A percentile compares a stretch with the other conserved stretches of the same genome.
Conservation (phyloP, 2,113 vertebrate genomes). For the Maccullochella peelii region DNA sequence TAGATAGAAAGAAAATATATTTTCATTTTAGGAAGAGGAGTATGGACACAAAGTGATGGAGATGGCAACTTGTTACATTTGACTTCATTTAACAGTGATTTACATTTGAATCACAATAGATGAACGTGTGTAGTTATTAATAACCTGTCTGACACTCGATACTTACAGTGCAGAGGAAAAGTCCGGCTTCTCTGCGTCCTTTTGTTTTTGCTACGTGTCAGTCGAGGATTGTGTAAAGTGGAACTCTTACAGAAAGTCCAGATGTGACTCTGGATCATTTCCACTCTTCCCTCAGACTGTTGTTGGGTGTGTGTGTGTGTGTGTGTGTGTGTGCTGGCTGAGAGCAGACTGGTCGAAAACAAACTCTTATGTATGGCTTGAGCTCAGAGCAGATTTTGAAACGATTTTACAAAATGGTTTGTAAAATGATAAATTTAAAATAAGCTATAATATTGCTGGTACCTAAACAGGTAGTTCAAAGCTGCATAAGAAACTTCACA, state of each 20-base stretch:
- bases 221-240: constrained; percentile 62
- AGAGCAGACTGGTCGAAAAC: constrained; percentile 49
- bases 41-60: no score
- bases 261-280: constrained; percentile 79
- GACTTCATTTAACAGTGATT: no score
- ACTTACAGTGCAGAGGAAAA: background rate
- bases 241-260: constrained; percentile 78
- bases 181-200: constrained; percentile 25
- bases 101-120: no score
- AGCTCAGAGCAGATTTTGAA: background rate
- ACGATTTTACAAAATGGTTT: background rate
- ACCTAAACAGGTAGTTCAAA: background rate
- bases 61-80: no score
- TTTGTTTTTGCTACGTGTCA: constrained; percentile 84
- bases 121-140: no score
- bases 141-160: background rate
- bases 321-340: constrained; percentile 11
- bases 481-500: background rate
- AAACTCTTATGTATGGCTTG: constrained; percentile 30
- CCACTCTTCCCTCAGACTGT: constrained; percentile 59
- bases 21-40: no score
- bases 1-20: no score
- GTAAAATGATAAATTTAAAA: background rate
- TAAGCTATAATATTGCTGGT: background rate
- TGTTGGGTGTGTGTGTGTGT: constrained; percentile 21